Evolutionary conservation across 2,888 invertebrate species (phyloP), one percentile per base, ranked within the genome.

Genomic region (Gnatocerus cornutus): DNA sequence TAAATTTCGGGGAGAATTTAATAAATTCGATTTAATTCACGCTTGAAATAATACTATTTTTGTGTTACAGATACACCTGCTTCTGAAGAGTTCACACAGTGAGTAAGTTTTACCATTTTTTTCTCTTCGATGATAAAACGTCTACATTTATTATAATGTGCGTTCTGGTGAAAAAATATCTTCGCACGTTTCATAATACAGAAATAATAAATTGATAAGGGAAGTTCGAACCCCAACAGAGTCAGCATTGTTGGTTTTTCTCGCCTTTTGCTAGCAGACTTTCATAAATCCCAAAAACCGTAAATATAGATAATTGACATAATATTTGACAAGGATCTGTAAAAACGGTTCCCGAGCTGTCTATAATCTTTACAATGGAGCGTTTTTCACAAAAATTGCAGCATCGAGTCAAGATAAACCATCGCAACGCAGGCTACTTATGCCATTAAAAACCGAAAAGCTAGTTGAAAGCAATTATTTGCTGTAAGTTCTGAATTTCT

Each of bases 281-380:
- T 56, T 56, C 56, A 41, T 56, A 56, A 56, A 56, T 56, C 56
- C 43, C 27, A n/a, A 21, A 43, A 41, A 43, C 13, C 59, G 59
- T 59, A 59, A 59, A 59, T 59, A 59, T 45, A 45, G 59, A 45
- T 59, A 59, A 59, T 59, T 59, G 59, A 59, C 45, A 43, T 46
- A 59, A 59, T 59, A 59, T 33, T 59, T 59, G 59, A 46, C 45
- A 59, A 30, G 33, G n/a, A 29, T 3, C 16, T 45, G 56, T 13
- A 59, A 59, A 59, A 59, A 59, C 45, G 59, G 33, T 30, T 59
- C 59, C 59, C 56, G 39, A 16, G 56, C 12, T 56, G 56, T 3
- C 56, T 56, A 56, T 56, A 56, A 41, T 43, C 56, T 41, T 56
- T 8, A 43, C 21, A 14, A 14, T 46, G 45, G 43, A 59, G 30